Evolutionary conservation across 23 tunicate genomes (phyloP), one percentile per base, ranked within the genome.

Genomic region (Halocynthia roretzi): DNA sequence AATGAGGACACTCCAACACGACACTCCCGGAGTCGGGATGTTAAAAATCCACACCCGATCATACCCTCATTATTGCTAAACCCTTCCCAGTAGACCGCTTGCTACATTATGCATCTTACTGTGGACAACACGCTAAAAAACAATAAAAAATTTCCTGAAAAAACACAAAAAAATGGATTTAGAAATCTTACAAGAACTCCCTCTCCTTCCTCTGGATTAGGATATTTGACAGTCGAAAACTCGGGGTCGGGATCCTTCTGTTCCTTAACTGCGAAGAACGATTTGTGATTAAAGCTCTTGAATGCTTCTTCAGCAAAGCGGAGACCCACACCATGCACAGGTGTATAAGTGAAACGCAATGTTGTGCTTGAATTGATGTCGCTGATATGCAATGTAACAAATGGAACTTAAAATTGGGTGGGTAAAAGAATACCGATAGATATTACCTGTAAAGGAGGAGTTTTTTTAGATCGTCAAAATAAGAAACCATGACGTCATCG

Each of bases 231-330:
- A 5, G 99, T 96, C 6, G 99, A 77, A 72, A 96, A 96, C 61
- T 96, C 99, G 0, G 99, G 99, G 67, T 96, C 99, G 7, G 99
- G 99, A 49, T 85, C 58, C 85, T 82, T 83, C 68, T 96, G 99
- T 67, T 89, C 80, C 17, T 78, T 68, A 0, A 96, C 99, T 51
- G 89, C 93, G 15, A 72, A 68, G 61, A 96, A 80, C 57, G 75
- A 72, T 51, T 80, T 82, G 12, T 77, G 82, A 10, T 72, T 61
- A 75, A 92, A 92, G 2, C 83, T 86, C 52, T 76, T 67, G 61
- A 86, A 86, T 11, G 92, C 70, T 54, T 78, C 60, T 14, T 72
- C 83, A 17, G 92, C 98, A 67, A 86, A 92, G 51, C 77, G 56
- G 71, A 73, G 61, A 6, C 99, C 99, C 11, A 96, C 99, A 9